Base-by-base conservation (phyloP, 2,797 vertebrate genomes). In the Periophthalmus magnuspinnatus region DNA sequence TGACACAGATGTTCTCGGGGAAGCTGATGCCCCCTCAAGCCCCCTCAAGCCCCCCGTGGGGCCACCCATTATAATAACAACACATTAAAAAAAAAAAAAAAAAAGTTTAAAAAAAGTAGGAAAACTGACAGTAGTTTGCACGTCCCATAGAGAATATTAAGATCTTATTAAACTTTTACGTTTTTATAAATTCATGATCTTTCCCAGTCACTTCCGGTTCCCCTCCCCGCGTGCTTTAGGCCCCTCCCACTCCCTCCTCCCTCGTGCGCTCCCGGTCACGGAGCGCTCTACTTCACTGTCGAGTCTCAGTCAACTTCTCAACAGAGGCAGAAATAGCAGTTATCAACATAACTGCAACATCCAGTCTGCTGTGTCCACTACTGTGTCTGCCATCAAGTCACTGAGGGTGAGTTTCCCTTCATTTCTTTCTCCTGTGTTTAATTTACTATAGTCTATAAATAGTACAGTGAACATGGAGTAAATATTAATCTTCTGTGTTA, bases 191-290 rank as follows among this genome's bases (percentile, higher is more conserved):
- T 54, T 36, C 66, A 3, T 47, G n/a, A 45, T 48, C 65, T 33
- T 65, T 38, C 22, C 38, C 24, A 5, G 41, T 47, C 50, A 22
- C 56, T 45, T 45, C 41, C 41, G 21, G 22, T 45, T 45, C 47
- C 13, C 45, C 41, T 56, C 22, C 59, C 11, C 13, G 13, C 41
- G 14, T n/a, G 50, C n/a, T 74, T 22, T 69, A 69, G 58, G 75
- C 74, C 76, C 76, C 82, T 82, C 88, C 84, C n/a, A 47, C 6
- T 63, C 21, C 81, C 77, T 22, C 55, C 28, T 73, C 60, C 45
- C 75, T 62, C 65, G 41, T 13, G 11, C 41, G 55, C 67, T 60
- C 80, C 75, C 77, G 67, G 68, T 73, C 60, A 65, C 7, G 47
- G 38, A 36, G 28, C 9, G 0, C 5, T 68, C 16, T 59, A 60